phyloP scores from a whole-genome alignment of 2,113 vertebrate genomes.

The Scartelaos histophorus region DNA sequence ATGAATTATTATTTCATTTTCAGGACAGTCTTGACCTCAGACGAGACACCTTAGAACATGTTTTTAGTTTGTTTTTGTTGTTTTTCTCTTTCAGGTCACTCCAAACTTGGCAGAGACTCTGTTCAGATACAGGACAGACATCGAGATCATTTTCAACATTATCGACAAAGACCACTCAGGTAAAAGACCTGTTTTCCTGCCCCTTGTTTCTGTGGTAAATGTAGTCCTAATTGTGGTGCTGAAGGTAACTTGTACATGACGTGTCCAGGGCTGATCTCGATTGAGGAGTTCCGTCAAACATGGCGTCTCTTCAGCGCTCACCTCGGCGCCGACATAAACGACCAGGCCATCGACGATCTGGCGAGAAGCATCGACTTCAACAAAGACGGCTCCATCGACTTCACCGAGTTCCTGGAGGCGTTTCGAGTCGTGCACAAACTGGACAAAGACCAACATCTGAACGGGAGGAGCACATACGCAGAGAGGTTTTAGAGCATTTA shows the following conservation, averaged over 20 bases:
- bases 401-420: slow-evolving; percentile 94
- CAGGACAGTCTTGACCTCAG: too few species aligned
- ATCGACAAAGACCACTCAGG: slow-evolving; percentile 95
- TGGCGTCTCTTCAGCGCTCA: slow-evolving; percentile 93
- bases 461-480: slow-evolving; percentile 11
- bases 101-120: slow-evolving; percentile 86
- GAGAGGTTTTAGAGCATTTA: slow-evolving; percentile 16
- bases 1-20: too few species aligned
- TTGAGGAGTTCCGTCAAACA: slow-evolving; percentile 89
- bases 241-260: not conserved
- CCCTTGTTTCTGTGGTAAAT: not conserved
- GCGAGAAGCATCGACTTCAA: slow-evolving; percentile 90
- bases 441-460: slow-evolving; percentile 65
- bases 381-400: slow-evolving; percentile 95
- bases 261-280: slow-evolving; percentile 87
- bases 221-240: not conserved
- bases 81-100: slow-evolving; percentile 74
- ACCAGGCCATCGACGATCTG: slow-evolving; percentile 83
- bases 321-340: slow-evolving; percentile 75
- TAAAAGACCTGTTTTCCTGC: slow-evolving; percentile 46
- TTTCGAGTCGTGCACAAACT: slow-evolving; percentile 91
- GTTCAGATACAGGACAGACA: slow-evolving; percentile 89
- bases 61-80: not conserved
- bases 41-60: not conserved
- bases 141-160: slow-evolving; percentile 93